phyloP scores from a whole-genome alignment of 2,888 invertebrate genomes.

The Nezara viridula region DNA sequence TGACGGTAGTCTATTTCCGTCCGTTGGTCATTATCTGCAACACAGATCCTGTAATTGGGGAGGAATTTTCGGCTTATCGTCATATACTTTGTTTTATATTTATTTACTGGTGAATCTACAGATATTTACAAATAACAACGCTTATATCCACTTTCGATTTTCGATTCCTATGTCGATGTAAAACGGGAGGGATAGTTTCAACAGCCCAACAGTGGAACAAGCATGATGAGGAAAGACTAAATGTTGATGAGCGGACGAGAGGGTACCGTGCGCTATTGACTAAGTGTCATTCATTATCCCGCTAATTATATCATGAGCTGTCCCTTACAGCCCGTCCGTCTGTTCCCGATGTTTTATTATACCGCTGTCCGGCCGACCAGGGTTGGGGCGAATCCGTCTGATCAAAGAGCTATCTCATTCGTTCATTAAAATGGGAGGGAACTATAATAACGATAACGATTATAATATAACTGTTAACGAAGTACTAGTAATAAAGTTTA shows the following conservation, averaged over 20 bases:
- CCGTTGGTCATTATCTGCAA: too few relatives aligned
- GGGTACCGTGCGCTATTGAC: constrained; percentile 7
- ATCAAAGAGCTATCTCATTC: background rate
- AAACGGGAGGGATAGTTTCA: background rate
- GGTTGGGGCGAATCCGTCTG: background rate
- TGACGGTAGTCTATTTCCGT: too few relatives aligned
- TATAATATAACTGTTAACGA: too few relatives aligned
- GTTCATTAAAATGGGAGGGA: too few relatives aligned
- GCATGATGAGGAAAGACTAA: background rate
- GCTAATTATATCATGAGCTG: constrained; percentile 38
- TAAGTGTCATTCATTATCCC: constrained; percentile 40
- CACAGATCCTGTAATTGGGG: too few relatives aligned
- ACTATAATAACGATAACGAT: too few relatives aligned
- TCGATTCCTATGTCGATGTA: background rate
- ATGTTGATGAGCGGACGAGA: background rate
- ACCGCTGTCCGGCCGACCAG: background rate
- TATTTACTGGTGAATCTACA: background rate
- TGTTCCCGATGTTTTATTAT: constrained; percentile 39
- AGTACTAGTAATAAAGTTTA: too few relatives aligned
- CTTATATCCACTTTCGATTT: background rate
- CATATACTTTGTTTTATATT: too few relatives aligned
- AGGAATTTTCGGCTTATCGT: too few relatives aligned
- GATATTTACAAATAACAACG: background rate
- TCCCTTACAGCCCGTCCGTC: constrained; percentile 35
- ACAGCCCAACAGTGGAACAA: background rate